A percentile compares a stretch with the other conserved stretches of the same genome.
Conservation (phyloP, 2,888 invertebrate genomes). For the Platycnemis pennipes region DNA sequence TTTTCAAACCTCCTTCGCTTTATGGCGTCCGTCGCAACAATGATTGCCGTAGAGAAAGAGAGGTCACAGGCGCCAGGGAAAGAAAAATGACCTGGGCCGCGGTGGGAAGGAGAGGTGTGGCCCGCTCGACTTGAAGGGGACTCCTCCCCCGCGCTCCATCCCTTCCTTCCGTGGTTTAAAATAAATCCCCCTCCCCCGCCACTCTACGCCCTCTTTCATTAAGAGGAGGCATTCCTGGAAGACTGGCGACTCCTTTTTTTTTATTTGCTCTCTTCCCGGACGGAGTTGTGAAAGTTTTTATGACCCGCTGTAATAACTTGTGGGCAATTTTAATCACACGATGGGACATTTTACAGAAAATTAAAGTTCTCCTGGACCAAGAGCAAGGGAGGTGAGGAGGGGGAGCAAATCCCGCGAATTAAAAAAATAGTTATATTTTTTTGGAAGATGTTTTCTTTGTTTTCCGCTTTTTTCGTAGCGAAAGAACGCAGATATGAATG, state of each 20-base stretch:
- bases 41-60: background rate
- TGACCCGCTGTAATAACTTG: background rate
- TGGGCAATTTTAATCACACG: slow-evolving; percentile 28
- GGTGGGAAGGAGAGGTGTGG: background rate
- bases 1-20: background rate
- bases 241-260: background rate
- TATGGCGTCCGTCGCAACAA: background rate
- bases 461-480: background rate
- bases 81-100: background rate
- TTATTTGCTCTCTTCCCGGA: background rate
- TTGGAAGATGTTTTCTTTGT: background rate
- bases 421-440: background rate
- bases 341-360: slow-evolving; percentile 1
- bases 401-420: background rate
- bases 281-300: background rate
- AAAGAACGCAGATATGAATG: too few species aligned
- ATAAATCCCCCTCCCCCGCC: background rate
- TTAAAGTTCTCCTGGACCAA: background rate
- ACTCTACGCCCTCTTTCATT: background rate
- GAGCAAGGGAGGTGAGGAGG: background rate
- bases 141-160: background rate
- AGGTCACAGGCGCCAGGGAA: background rate
- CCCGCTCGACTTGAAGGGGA: background rate
- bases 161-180: background rate
- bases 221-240: slow-evolving; percentile 6